Evolutionary conservation across 2,797 vertebrate genomes (phyloP).

Genomic region (Kryptopterus vitreolus): DNA sequence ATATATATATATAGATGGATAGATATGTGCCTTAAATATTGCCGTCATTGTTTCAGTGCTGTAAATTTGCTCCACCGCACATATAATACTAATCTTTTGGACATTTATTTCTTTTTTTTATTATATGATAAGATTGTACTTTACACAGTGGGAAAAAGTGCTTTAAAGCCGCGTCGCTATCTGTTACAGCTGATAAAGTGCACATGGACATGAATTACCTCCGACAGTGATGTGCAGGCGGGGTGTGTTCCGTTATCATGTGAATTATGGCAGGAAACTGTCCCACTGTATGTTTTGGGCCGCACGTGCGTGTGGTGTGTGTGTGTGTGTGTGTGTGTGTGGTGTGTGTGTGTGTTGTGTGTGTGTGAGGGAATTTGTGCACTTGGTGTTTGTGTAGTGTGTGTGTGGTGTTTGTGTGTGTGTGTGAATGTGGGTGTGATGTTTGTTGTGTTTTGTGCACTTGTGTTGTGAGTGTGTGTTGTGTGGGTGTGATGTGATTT

Average conservation of each 20-base stretch:
- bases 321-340: constrained; percentile 22
- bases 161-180: not conserved
- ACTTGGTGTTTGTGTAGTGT: too few species aligned
- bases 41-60: too few species aligned
- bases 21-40: too few species aligned
- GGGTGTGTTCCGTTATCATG: constrained; percentile 32
- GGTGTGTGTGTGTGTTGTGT: constrained; percentile 31
- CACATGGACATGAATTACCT: not conserved
- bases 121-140: not conserved
- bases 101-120: constrained; percentile 1
- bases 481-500: too few species aligned
- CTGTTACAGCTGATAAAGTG: constrained; percentile 12
- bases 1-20: too few species aligned
- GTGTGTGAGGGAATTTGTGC: too few species aligned
- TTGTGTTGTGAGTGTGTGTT: too few species aligned
- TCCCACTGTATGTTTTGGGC: not conserved
- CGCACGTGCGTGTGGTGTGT: too few species aligned
- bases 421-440: not conserved
- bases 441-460: too few species aligned
- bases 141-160: not conserved
- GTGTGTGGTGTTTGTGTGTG: constrained; percentile 28
- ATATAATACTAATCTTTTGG: too few species aligned
- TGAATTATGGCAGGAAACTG: constrained; percentile 20
- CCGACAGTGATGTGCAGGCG: constrained; percentile 2
- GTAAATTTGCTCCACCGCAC: too few species aligned